Conservation (phyloP, 2,113 vertebrate species). For the Ophthalmolycus amberensis region DNA sequence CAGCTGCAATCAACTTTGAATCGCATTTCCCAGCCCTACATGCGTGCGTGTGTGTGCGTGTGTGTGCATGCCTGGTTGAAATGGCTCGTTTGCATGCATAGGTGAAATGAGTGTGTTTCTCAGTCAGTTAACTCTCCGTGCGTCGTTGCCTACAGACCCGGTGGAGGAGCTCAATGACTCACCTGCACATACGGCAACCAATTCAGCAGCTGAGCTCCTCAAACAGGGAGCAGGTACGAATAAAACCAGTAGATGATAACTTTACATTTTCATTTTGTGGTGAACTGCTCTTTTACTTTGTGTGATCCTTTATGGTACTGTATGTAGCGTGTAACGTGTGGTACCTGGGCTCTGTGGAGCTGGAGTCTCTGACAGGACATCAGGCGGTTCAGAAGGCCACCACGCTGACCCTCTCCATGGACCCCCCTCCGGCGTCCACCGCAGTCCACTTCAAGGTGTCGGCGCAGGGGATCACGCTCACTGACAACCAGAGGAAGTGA, state of each 20-base stretch:
- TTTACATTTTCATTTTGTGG: too few relatives aligned
- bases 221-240: slow-evolving; percentile 94
- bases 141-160: slow-evolving; percentile 82
- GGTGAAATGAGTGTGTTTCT: background rate
- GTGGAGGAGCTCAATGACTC: slow-evolving; percentile 87
- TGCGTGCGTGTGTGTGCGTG: background rate
- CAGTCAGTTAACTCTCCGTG: background rate
- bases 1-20: background rate
- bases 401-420: slow-evolving; percentile 84
- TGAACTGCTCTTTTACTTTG: background rate
- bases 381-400: slow-evolving; percentile 94
- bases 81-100: too few relatives aligned
- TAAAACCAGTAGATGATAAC: background rate
- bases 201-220: slow-evolving; percentile 92
- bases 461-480: slow-evolving; percentile 94
- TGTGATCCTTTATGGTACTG: background rate
- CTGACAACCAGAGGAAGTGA: slow-evolving; percentile 98
- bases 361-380: slow-evolving; percentile 95
- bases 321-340: slow-evolving; percentile 93
- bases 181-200: slow-evolving; percentile 86
- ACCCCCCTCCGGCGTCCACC: slow-evolving; percentile 87
- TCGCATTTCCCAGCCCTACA: background rate
- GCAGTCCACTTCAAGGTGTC: slow-evolving; percentile 98
- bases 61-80: background rate
- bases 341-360: slow-evolving; percentile 93